Evolutionary conservation across 1,140 invertebrate species (phyloP).

Genomic region (Drosophila kepulauana): DNA sequence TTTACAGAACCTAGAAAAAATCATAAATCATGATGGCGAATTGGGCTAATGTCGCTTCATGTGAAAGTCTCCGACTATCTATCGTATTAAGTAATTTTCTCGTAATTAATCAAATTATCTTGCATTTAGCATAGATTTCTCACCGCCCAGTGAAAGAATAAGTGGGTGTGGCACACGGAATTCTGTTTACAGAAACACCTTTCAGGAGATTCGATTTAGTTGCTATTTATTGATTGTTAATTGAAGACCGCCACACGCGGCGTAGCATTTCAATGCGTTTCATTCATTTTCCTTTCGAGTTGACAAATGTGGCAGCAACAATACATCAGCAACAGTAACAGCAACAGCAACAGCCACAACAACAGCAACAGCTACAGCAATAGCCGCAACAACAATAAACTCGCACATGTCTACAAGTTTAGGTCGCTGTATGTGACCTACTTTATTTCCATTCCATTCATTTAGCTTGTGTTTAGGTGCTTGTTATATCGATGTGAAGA

Average conservation of each 20-base stretch:
- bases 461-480: constrained; percentile 54
- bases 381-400: constrained; percentile 15
- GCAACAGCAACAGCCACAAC: constrained; percentile 1
- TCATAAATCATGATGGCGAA: constrained; percentile 76
- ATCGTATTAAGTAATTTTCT: constrained; percentile 71
- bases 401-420: constrained; percentile 37
- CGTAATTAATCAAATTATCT: constrained; percentile 70
- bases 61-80: constrained; percentile 61
- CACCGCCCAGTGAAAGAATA: constrained; percentile 28
- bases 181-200: constrained; percentile 47
- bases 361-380: constrained; percentile 4
- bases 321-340: constrained; percentile 14
- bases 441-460: constrained; percentile 70
- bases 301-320: constrained; percentile 73
- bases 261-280: constrained; percentile 61
- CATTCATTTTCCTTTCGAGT: constrained; percentile 77
- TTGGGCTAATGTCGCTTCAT: constrained; percentile 77
- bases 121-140: constrained; percentile 58
- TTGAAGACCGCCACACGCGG: constrained; percentile 34
- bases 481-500: constrained; percentile 44
- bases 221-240: constrained; percentile 31
- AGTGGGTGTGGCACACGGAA: constrained; percentile 49
- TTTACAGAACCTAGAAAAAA: constrained; percentile 75
- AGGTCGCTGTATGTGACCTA: constrained; percentile 65
- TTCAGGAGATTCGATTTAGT: constrained; percentile 32